phyloP scores from a whole-genome alignment of 2,797 vertebrate genomes.

The Falco biarmicus region DNA sequence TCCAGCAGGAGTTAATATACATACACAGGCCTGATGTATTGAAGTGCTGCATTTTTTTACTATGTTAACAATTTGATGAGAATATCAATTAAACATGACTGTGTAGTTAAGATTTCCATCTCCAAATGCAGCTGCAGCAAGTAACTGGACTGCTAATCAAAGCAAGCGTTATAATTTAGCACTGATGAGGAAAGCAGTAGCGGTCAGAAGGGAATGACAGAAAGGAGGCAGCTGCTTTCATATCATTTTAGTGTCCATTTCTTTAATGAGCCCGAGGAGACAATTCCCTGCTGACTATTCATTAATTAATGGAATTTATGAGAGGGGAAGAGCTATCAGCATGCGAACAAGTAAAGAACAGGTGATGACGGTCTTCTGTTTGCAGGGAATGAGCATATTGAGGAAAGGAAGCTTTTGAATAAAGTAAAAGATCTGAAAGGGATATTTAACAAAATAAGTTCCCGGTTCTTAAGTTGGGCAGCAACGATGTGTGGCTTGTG shows the following conservation, averaged over 20 bases:
- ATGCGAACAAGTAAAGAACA: slow-evolving; percentile 38
- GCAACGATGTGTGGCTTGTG: neutral
- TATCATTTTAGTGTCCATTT: slow-evolving; percentile 52
- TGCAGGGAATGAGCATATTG: neutral
- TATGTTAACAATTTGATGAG: slow-evolving; percentile 47
- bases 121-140: slow-evolving; percentile 53
- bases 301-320: slow-evolving; percentile 68
- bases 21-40: neutral
- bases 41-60: neutral
- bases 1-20: slow-evolving; percentile 8
- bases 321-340: slow-evolving; percentile 31
- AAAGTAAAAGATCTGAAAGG: neutral
- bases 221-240: slow-evolving; percentile 49
- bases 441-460: neutral
- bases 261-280: slow-evolving; percentile 61
- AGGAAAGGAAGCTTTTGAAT: neutral
- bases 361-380: neutral
- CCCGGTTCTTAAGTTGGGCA: neutral
- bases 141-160: slow-evolving; percentile 48
- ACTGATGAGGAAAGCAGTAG: slow-evolving; percentile 42
- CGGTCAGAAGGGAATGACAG: slow-evolving; percentile 19
- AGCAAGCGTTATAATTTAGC: slow-evolving; percentile 47
- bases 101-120: slow-evolving; percentile 45
- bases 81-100: slow-evolving; percentile 56
- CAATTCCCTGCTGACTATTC: slow-evolving; percentile 51